Base-by-base conservation (phyloP, 2,888 invertebrate genomes). In the Microplitis deprimator region DNA sequence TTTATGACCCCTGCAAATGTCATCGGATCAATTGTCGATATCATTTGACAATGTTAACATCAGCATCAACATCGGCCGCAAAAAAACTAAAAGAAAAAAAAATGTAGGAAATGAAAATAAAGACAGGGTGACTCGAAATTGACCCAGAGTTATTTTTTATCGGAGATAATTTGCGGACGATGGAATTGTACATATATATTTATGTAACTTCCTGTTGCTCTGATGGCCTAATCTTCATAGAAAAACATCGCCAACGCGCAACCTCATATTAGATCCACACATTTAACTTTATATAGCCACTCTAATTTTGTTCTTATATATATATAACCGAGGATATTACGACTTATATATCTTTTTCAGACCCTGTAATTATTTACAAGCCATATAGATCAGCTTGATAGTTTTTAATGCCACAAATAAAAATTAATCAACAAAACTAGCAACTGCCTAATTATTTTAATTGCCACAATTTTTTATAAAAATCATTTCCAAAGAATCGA, bases 281-380 rank as follows among this genome's bases (percentile, higher is more conserved):
- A 50, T 50, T 50, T 50, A 29, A 29, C 29, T 29, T 29, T 29
- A 29, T 29, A 29, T 5, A 50, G 50, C 10, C 50, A 50, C 50
- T 50, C 50, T 50, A 50, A 50, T 50, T 50, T 50, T 7, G 8
- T 50, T 50, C 8, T 13, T 50, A 50, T 50, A 50, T 50, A 50
- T 50, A 50, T 50, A 50, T 13, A 8, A 13, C 50, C 50, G 8
- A 13, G 13, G 8, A 50, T 50, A 13, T 50, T 50, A 50, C 50
- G 50, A 50, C 50, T 50, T 50, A 50, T 50, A 50, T 50, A 50
- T 60, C 17, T 72, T 62, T 29, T 16, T 20, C 61, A 61, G n/a
- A 70, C 65, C 76, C 76, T 67, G 17, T 67, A 71, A 71, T 75
- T 64, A 75, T 75, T 10, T 73, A n/a, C 6, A n/a, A 20, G 29